These are phyloP conservation scores for Trachelus tabidus DNA, from an alignment of 2,888 invertebrate genomes.

Conservation along the genomic window DNA sequence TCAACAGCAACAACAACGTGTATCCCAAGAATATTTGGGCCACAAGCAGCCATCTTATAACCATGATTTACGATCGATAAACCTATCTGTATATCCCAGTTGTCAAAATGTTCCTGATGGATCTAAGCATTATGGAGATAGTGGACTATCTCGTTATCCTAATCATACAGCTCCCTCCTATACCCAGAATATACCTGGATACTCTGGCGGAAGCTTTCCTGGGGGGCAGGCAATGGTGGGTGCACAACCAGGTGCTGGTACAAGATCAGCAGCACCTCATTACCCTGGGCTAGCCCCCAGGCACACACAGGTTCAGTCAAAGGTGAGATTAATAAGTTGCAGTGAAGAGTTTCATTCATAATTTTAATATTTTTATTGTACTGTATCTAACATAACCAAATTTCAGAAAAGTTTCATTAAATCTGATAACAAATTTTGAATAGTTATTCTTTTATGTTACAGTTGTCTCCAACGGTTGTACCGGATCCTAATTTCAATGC, in stretches of 20 bases:
- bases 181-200: constrained; percentile 13
- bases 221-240: constrained; percentile 58
- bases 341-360: neutral
- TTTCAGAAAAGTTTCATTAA: neutral
- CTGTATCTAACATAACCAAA: neutral
- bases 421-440: neutral
- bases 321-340: constrained; percentile 50
- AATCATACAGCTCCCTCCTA: constrained; percentile 35
- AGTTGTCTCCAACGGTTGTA: constrained; percentile 66
- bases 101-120: constrained; percentile 12
- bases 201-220: constrained; percentile 45
- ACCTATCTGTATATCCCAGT: constrained; percentile 22
- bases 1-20: constrained; percentile 17
- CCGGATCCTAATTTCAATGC: constrained; percentile 65
- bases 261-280: constrained; percentile 28
- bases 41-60: constrained; percentile 23
- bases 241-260: constrained; percentile 41
- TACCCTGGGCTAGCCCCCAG: constrained; percentile 52
- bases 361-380: neutral
- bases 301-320: constrained; percentile 39
- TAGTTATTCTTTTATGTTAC: constrained; percentile 32
- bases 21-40: constrained; percentile 14
- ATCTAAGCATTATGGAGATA: neutral
- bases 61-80: constrained; percentile 12
- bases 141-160: constrained; percentile 2